Evolutionary conservation across 2,888 invertebrate genomes (phyloP).

Genomic region (Epicampocera succincta): DNA sequence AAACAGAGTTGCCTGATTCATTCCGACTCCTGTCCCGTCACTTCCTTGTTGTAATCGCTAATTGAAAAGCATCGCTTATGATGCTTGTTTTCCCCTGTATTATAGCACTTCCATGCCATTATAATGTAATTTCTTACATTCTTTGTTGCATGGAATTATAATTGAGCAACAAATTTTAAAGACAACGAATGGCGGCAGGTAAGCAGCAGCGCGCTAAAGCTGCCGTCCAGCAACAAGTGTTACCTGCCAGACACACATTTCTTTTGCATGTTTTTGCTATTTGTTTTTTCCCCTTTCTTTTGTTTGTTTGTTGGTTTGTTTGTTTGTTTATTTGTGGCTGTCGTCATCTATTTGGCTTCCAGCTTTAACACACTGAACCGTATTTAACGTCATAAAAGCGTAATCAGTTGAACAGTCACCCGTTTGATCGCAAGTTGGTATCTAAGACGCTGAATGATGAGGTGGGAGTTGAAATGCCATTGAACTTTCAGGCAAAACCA

Average conservation of each 20-base stretch:
- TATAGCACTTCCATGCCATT: too few relatives aligned
- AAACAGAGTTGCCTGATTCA: too few relatives aligned
- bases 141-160: too few relatives aligned
- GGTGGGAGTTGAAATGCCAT: conserved; percentile 68
- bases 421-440: neutral
- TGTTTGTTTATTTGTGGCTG: neutral
- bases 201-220: conserved; percentile 19
- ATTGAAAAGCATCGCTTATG: neutral
- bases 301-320: neutral
- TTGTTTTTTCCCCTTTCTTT: too few relatives aligned
- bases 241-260: conserved; percentile 26
- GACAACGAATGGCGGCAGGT: neutral
- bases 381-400: too few relatives aligned
- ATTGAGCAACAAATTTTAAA: neutral
- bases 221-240: conserved; percentile 53
- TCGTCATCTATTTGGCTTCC: neutral
- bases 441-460: conserved; percentile 17
- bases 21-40: too few relatives aligned
- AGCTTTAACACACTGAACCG: neutral
- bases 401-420: too few relatives aligned
- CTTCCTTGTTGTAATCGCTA: too few relatives aligned
- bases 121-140: too few relatives aligned
- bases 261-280: conserved; percentile 4
- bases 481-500: conserved; percentile 50
- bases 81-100: too few relatives aligned